phyloP scores from a whole-genome alignment of 2,113 vertebrate genomes.

The Pangasianodon hypophthalmus region DNA sequence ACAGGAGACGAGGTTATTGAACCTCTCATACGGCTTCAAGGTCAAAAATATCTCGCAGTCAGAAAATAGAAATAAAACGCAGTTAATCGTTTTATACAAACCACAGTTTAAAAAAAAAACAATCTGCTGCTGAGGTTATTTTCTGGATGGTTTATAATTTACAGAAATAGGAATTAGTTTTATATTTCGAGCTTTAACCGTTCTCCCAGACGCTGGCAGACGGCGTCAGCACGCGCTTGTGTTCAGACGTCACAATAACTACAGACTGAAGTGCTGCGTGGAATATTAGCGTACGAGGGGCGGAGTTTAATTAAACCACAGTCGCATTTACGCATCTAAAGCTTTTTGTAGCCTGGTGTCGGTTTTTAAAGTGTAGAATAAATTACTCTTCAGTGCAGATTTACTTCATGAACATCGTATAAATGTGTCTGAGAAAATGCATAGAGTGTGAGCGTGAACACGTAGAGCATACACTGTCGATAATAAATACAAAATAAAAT shows the following conservation, averaged over 20 bases:
- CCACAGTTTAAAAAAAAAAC: not conserved
- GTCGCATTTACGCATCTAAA: not conserved
- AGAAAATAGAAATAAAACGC: slow-evolving; percentile 1
- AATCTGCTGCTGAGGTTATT: not conserved
- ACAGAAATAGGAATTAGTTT: not conserved
- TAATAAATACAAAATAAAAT: not conserved
- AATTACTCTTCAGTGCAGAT: not conserved
- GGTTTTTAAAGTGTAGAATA: not conserved
- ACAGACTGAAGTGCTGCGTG: not conserved
- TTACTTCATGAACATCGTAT: not conserved
- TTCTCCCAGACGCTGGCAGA: not conserved
- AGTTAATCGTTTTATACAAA: not conserved
- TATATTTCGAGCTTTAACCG: not conserved
- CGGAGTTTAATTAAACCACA: not conserved
- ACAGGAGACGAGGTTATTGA: slow-evolving; percentile 65
- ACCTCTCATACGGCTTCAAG: not conserved
- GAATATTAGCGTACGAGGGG: not conserved
- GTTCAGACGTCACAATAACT: not conserved
- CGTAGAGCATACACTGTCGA: not conserved
- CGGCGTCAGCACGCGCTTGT: not conserved
- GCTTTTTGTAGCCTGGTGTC: not conserved
- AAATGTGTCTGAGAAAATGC: not conserved
- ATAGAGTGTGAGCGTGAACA: not conserved
- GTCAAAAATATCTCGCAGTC: not conserved
- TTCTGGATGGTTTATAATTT: not conserved